Evolutionary conservation across 1,140 invertebrate genomes (phyloP), one percentile per base, ranked within the genome.

Genomic region (Lasioglossum albipes): DNA sequence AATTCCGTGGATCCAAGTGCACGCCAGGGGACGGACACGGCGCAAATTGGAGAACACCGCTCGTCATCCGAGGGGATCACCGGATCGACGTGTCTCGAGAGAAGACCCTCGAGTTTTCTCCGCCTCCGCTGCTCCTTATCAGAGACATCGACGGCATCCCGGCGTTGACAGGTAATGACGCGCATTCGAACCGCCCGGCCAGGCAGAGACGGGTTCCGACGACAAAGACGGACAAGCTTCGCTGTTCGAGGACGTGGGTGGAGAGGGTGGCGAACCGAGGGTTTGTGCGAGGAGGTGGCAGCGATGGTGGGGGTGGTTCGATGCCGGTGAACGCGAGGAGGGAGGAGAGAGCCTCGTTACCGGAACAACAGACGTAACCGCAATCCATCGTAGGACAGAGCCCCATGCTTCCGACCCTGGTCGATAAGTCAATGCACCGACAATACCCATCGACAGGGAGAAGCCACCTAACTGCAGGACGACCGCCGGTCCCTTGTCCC

Each of bases 361-460:
- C 85, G 83, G 89, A 91, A 91, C 89, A 91, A 91, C 90, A 84
- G 88, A 89, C 88, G 85, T 89, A 89, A 90, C 89, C 89, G 84
- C 88, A 88, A 90, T 90, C 86, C 87, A 91, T 90, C 85, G 87
- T 82, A 82, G 84, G 76, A 81, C 82, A 81, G 87, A 81, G 75
- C 83, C 83, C 83, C 83, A 68, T 83, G 82, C 86, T 87, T 86
- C 82, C 84, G 79, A 79, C 79, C 76, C 82, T 62, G 90, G 83
- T 91, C 90, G 87, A 90, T 90, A 90, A 91, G 89, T 90, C 89
- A 90, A 90, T 91, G 89, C 84, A 87, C 84, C 85, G 79, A 90
- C 88, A 90, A 91, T 91, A 81, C 82, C 81, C 78, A 87, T 90
- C 89, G 88, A 88, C 86, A 85, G 87, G 82, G 83, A 82, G 83